These are phyloP conservation scores for Himantopus leucocephalus DNA, from an alignment of 2,113 vertebrate species.

Conservation along the genomic window DNA sequence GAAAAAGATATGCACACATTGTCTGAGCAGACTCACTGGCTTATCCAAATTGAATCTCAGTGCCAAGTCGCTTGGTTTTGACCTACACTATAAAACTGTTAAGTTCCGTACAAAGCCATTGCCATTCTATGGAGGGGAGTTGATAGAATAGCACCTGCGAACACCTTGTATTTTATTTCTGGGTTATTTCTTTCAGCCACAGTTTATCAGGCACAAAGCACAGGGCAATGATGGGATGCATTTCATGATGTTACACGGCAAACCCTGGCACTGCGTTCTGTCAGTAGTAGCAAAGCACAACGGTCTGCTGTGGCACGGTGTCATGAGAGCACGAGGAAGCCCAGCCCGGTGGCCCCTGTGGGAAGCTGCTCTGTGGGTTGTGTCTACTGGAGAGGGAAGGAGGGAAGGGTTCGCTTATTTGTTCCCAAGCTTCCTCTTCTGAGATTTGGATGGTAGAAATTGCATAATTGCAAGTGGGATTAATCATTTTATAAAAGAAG, in stretches of 20 bases:
- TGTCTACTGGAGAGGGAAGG: neutral
- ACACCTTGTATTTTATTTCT: neutral
- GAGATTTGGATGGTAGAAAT: neutral
- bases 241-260: neutral
- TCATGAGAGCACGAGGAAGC: neutral
- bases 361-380: neutral
- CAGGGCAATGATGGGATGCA: neutral
- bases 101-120: neutral
- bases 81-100: neutral
- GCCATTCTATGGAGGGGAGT: neutral
- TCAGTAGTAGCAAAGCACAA: neutral
- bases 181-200: neutral
- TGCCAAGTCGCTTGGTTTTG: neutral
- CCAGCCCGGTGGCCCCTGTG: neutral
- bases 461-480: neutral
- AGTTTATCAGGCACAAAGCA: neutral
- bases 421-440: neutral
- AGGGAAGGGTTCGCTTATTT: neutral
- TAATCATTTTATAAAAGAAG: neutral
- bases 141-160: neutral
- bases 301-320: neutral
- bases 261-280: neutral
- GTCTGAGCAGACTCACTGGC: neutral
- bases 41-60: constrained; percentile 31
- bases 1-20: neutral